These are phyloP conservation scores for Sericinus montela DNA, from an alignment of 2,888 invertebrate genomes.

Conservation along the genomic window DNA sequence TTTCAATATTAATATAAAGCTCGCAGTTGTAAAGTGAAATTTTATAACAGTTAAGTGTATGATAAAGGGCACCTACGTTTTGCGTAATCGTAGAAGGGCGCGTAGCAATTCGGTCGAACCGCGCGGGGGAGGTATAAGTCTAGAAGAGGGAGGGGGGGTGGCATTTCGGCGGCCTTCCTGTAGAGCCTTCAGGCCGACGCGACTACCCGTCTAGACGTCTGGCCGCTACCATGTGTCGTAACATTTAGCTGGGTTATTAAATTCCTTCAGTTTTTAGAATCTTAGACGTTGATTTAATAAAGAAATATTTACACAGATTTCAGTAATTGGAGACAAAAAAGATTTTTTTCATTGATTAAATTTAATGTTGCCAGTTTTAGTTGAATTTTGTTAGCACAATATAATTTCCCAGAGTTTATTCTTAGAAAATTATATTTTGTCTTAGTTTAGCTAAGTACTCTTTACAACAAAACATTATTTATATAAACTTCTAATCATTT, in stretches of 20 bases:
- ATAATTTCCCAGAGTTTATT: too few relatives aligned
- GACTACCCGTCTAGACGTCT: slow-evolving; percentile 67
- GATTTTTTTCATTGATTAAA: too few relatives aligned
- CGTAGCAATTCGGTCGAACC: slow-evolving; percentile 22
- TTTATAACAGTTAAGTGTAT: slow-evolving; percentile 25
- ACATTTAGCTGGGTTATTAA: slow-evolving; percentile 23
- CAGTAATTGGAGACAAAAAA: too few relatives aligned
- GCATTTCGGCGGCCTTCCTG: slow-evolving; percentile 52
- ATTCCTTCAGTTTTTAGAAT: slow-evolving; percentile 13
- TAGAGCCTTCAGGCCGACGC: slow-evolving; percentile 57
- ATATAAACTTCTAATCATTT: too few relatives aligned
- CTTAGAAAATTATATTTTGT: too few relatives aligned
- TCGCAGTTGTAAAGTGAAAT: slow-evolving; percentile 19
- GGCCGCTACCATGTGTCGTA: slow-evolving; percentile 43
- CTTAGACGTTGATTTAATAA: not conserved
- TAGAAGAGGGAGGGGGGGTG: slow-evolving; percentile 25
- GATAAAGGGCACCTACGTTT: slow-evolving; percentile 29
- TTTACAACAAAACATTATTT: too few relatives aligned
- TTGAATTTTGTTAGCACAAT: too few relatives aligned
- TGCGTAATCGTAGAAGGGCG: slow-evolving; percentile 31
- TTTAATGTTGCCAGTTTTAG: too few relatives aligned
- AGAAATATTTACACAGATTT: too few relatives aligned
- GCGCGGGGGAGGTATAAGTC: slow-evolving; percentile 13
- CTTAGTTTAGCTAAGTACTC: too few relatives aligned
- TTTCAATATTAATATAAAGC: too few relatives aligned